These are phyloP conservation scores for Melanotaenia nigrans DNA, from an alignment of 2,797 vertebrate genomes.

Conservation along the genomic window DNA sequence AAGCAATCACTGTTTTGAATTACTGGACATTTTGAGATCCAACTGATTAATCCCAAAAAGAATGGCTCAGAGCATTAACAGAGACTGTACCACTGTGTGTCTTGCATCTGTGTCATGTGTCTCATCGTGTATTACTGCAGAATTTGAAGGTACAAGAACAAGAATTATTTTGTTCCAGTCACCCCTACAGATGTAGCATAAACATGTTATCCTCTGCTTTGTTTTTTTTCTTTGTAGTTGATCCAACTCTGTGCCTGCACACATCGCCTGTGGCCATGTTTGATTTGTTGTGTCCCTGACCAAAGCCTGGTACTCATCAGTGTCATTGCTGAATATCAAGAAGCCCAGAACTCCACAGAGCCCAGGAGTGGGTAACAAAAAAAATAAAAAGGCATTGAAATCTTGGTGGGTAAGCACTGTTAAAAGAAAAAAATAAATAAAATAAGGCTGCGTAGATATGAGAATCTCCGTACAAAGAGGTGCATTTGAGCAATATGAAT, in stretches of 20 bases:
- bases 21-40: conserved; percentile 71
- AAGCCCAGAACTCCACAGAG: conserved; percentile 41
- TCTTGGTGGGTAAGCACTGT: conserved; percentile 8
- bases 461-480: conserved; percentile 46
- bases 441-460: conserved; percentile 46
- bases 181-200: conserved; percentile 25
- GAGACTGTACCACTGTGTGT: conserved; percentile 27
- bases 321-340: conserved; percentile 46
- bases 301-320: conserved; percentile 33
- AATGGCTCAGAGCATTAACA: conserved; percentile 44
- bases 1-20: conserved; percentile 69
- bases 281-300: conserved; percentile 62
- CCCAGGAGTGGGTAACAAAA: conserved; percentile 14
- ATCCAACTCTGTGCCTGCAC: conserved; percentile 43
- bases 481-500: conserved; percentile 52
- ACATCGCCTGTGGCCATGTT: conserved; percentile 49
- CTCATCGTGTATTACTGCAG: conserved; percentile 10
- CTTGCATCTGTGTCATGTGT: conserved; percentile 18
- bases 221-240: conserved; percentile 42
- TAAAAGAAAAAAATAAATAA: conserved; percentile 45
- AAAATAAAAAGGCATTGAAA: conserved; percentile 17
- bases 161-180: conserved; percentile 22
- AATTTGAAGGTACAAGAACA: conserved; percentile 13
- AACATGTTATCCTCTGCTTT: conserved; percentile 24
- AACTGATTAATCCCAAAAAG: conserved; percentile 70